These are phyloP conservation scores for Catocala fraxini DNA, from an alignment of 2,888 invertebrate genomes.

Conservation along the genomic window DNA sequence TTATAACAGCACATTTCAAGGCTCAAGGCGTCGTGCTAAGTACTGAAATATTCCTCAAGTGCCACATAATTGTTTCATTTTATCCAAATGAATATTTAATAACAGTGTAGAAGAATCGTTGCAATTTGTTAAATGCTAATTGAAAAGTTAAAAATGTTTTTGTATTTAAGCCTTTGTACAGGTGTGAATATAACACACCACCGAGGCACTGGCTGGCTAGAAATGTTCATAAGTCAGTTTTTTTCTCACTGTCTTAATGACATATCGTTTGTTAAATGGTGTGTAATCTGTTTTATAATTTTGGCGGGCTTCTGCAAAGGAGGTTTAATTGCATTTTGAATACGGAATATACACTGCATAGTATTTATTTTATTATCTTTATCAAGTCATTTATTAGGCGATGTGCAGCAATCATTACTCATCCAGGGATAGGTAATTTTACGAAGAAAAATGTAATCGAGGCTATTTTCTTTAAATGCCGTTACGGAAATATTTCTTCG, in stretches of 20 bases:
- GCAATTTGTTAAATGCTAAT: conserved; percentile 46
- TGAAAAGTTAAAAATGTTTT: conserved; percentile 34
- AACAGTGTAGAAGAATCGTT: conserved; percentile 32
- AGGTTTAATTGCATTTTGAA: neutral
- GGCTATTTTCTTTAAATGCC: too few relatives aligned
- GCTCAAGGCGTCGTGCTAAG: conserved; percentile 26
- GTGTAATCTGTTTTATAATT: conserved; percentile 4
- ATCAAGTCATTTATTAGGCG: too few relatives aligned
- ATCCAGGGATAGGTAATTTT: too few relatives aligned
- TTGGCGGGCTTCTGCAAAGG: neutral
- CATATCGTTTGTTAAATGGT: conserved; percentile 7
- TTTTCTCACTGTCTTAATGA: conserved; percentile 13
- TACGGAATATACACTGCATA: neutral
- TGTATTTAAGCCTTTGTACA: conserved; percentile 30
- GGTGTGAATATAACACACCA: conserved; percentile 31
- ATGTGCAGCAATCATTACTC: too few relatives aligned
- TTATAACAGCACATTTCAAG: conserved; percentile 23
- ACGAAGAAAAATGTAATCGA: too few relatives aligned
- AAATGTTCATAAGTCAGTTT: conserved; percentile 18
- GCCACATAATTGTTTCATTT: conserved; percentile 44
- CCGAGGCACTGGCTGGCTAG: conserved; percentile 9
- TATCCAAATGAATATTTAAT: conserved; percentile 53
- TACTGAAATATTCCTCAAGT: conserved; percentile 26
- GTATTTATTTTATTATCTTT: neutral
- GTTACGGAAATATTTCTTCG: too few relatives aligned